phyloP scores from a whole-genome alignment of 35 echinoderm and acorn worm species.

The Lytechinus pictus region DNA sequence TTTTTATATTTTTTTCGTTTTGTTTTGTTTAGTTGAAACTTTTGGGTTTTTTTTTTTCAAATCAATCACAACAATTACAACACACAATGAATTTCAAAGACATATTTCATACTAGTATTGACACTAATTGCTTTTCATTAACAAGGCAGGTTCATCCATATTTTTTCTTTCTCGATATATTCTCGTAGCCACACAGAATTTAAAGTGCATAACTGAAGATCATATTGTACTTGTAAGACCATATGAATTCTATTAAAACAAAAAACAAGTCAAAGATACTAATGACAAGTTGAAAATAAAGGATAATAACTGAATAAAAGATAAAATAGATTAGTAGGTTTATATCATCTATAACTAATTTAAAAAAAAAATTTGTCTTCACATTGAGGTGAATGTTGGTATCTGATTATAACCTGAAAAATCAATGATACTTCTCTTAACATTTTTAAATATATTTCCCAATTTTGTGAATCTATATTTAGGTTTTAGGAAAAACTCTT shows the following conservation, averaged over 20 bases:
- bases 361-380: too few relatives aligned
- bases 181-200: conserved; percentile 21
- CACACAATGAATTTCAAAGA: conserved; percentile 51
- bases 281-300: too few relatives aligned
- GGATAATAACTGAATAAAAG: too few relatives aligned
- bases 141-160: conserved; percentile 24
- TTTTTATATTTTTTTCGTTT: background rate
- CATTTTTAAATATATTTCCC: too few relatives aligned
- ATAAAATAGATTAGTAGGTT: too few relatives aligned
- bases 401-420: too few relatives aligned
- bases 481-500: too few relatives aligned
- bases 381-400: too few relatives aligned
- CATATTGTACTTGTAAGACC: background rate
- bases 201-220: conserved; percentile 14
- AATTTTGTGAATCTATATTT: too few relatives aligned
- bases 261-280: background rate
- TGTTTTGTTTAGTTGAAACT: conserved; percentile 35
- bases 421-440: too few relatives aligned
- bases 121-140: conserved; percentile 15
- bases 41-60: conserved; percentile 9
- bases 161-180: background rate
- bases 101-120: conserved; percentile 48
- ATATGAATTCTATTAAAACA: background rate
- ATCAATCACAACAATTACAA: conserved; percentile 39
- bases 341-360: too few relatives aligned